A percentile compares a stretch with the other conserved stretches of the same genome.
phyloP scores from a whole-genome alignment of 2,888 invertebrate genomes.

The Hoplodrina blanda region DNA sequence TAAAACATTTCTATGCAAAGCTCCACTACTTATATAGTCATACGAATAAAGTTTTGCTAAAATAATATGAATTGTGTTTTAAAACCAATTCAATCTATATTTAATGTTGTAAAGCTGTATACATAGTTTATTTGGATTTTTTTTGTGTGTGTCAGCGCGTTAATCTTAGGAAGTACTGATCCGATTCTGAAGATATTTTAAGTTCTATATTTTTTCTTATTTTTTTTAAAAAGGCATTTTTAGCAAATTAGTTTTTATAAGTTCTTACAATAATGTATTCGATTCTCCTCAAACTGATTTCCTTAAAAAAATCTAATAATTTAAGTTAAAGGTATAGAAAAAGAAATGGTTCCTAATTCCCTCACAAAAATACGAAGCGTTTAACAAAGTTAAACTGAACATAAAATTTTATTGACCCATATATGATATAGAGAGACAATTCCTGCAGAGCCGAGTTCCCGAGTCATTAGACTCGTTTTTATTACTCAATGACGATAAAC shows the following conservation, averaged over 20 bases:
- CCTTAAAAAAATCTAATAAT: slow-evolving; percentile 23
- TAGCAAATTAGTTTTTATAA: background rate
- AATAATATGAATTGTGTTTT: background rate
- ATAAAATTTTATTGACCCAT: slow-evolving; percentile 90
- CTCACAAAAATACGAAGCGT: slow-evolving; percentile 74
- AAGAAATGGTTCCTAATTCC: slow-evolving; percentile 68
- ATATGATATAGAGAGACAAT: slow-evolving; percentile 90
- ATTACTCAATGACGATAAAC: slow-evolving; percentile 89
- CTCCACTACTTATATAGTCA: background rate
- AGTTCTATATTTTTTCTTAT: too few species aligned
- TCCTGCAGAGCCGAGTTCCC: slow-evolving; percentile 81
- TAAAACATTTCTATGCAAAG: slow-evolving; percentile 14
- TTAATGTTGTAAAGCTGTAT: too few species aligned
- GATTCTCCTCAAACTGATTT: background rate
- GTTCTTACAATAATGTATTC: background rate
- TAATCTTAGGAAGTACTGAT: too few species aligned
- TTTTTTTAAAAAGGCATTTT: too few species aligned
- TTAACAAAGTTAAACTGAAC: slow-evolving; percentile 89
- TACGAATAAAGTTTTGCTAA: slow-evolving; percentile 4
- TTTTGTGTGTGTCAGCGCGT: too few species aligned
- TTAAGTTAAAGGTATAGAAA: slow-evolving; percentile 40
- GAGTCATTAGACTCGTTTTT: slow-evolving; percentile 90
- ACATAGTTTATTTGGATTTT: too few species aligned
- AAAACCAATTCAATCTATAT: too few species aligned
- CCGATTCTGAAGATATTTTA: too few species aligned